A percentile compares a stretch with the other conserved stretches of the same genome.
Conservation (phyloP, 1,140 invertebrate species). For the Scaptomyza montana region DNA sequence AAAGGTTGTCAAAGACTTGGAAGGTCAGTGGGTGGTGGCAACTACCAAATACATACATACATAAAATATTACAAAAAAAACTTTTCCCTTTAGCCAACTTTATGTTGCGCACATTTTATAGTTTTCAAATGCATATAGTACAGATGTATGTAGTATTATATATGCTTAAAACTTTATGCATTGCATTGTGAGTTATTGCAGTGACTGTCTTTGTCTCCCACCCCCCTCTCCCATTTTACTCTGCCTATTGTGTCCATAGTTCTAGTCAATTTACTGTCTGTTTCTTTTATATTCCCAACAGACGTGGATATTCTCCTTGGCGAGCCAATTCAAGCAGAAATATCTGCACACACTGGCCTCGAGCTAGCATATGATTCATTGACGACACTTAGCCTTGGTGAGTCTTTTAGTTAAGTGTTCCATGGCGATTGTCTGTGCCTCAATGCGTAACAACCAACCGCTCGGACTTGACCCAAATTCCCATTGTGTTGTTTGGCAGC, state of each 20-base stretch:
- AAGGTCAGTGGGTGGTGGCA: constrained; percentile 84
- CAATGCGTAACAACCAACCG: constrained; percentile 32
- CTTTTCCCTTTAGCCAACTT: constrained; percentile 59
- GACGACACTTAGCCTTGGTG: constrained; percentile 86
- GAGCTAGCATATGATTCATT: constrained; percentile 86
- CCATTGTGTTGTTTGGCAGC: constrained; percentile 15
- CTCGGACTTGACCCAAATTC: constrained; percentile 68
- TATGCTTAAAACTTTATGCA: constrained; percentile 58
- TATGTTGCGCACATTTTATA: constrained; percentile 56
- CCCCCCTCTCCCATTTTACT: too few species aligned
- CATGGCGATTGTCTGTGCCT: constrained; percentile 39
- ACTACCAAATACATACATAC: background rate
- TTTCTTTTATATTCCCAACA: constrained; percentile 60
- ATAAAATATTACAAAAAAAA: constrained; percentile 12
- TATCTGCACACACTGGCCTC: constrained; percentile 86
- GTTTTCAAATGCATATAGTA: constrained; percentile 44
- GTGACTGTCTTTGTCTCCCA: background rate
- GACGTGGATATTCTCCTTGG: constrained; percentile 87
- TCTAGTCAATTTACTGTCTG: constrained; percentile 23
- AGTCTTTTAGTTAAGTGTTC: constrained; percentile 60
- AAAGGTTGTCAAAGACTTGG: constrained; percentile 86
- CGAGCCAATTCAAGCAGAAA: constrained; percentile 86
- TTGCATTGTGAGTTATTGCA: constrained; percentile 56
- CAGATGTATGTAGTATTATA: constrained; percentile 48
- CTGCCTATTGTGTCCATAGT: background rate